Conservation (phyloP, 2,888 invertebrate genomes). For the Caenorhabditis sp. region DNA sequence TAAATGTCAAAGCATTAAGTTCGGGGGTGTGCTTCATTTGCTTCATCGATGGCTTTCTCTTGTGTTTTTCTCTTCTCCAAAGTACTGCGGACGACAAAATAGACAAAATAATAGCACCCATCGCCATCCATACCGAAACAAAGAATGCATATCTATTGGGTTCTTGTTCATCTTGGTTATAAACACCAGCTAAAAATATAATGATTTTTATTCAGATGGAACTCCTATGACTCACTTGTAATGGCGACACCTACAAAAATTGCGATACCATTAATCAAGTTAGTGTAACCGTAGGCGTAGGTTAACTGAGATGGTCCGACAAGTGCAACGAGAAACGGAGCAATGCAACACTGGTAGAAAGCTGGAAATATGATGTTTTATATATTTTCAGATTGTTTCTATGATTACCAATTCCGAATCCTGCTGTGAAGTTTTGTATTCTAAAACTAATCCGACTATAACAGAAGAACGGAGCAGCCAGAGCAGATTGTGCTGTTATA, state of each 20-base stretch:
- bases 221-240: slow-evolving; percentile 13
- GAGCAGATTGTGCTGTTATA: slow-evolving; percentile 43
- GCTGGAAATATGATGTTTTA: slow-evolving; percentile 15
- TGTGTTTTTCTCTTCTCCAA: slow-evolving; percentile 35
- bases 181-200: background rate
- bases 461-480: slow-evolving; percentile 46
- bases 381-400: background rate
- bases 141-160: slow-evolving; percentile 24
- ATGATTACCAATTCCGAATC: slow-evolving; percentile 50
- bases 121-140: slow-evolving; percentile 34
- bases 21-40: slow-evolving; percentile 49
- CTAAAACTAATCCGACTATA: slow-evolving; percentile 42
- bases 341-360: slow-evolving; percentile 45
- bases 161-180: slow-evolving; percentile 4
- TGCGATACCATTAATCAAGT: slow-evolving; percentile 51
- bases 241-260: slow-evolving; percentile 40
- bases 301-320: slow-evolving; percentile 51
- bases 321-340: slow-evolving; percentile 46
- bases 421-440: slow-evolving; percentile 46
- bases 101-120: slow-evolving; percentile 34
- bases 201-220: background rate
- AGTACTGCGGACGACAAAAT: slow-evolving; percentile 27
- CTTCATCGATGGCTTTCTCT: slow-evolving; percentile 46
- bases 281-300: slow-evolving; percentile 53
- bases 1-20: slow-evolving; percentile 41